Base-by-base conservation (phyloP, 2,888 invertebrate species). In the Chrysolina haemoptera region DNA sequence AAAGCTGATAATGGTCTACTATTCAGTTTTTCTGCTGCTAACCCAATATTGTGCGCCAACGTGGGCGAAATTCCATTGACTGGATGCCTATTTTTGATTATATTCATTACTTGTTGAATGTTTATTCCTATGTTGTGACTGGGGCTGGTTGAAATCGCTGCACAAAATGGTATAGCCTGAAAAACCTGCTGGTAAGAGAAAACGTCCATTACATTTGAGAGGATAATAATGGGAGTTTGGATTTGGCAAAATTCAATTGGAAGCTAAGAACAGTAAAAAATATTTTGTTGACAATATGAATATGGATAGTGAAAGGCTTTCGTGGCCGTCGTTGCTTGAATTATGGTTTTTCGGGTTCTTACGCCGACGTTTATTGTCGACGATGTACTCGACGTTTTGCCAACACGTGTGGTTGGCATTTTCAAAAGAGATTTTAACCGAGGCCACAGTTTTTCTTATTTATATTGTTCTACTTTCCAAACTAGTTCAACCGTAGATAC, bases 121-220 rank as follows among this genome's bases (percentile, higher is more conserved):
- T 92, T 92, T 14, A 92, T 89, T 46, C 92, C 92, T 59, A 92
- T 89, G 82, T 93, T 92, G 83, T 92, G 91, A 74, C 92, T 92
- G 0, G 91, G 92, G 1, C 90, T 88, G 0, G 91, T 89, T 59
- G 92, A 92, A 78, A 90, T 91, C 75, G 90, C 90, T 62, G 90
- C 90, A 1, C 92, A 89, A 82, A 93, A 93, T 0, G 92, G 92
- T 73, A 93, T 0, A 90, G 92, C 8, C 90, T 89, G 0, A 90
- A 89, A 83, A 92, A 92, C 27, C n/a, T n/a, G 27, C 59, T 59
- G 27, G 3, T 59, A n/a, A n/a, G 14, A 12, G n/a, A 35, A 14
- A 35, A n/a, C 18, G 8, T 59, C 35, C n/a, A 59, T 35, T 35
- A n/a, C 9, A 16, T 48, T 48, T 16, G 0, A 16, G 16, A 16